phyloP scores from a whole-genome alignment of 2,888 invertebrate species.

The Venusia cambrica region DNA sequence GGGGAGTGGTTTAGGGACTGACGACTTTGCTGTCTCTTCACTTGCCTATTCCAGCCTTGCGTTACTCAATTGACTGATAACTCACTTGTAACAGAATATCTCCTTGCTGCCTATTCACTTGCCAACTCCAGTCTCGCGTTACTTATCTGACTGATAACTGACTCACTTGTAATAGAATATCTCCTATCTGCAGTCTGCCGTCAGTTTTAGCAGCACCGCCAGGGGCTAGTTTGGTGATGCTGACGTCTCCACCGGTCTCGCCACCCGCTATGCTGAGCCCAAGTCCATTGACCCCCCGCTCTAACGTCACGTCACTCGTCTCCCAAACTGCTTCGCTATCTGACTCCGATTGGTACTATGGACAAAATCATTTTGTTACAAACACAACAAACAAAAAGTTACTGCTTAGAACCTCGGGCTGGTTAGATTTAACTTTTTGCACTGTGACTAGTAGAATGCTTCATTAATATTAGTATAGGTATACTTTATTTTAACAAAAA shows the following conservation, averaged over 20 bases:
- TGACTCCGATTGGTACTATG: conserved; percentile 59
- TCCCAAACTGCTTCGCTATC: conserved; percentile 91
- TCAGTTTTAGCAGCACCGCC: conserved; percentile 94
- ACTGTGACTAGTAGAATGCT: too few species aligned
- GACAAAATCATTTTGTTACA: conserved; percentile 7
- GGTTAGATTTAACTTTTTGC: too few species aligned
- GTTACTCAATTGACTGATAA: conserved; percentile 3
- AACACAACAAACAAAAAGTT: neutral
- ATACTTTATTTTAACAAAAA: too few species aligned
- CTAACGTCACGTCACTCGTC: conserved; percentile 94
- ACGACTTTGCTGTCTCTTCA: too few species aligned
- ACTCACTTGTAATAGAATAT: conserved; percentile 92
- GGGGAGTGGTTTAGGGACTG: too few species aligned
- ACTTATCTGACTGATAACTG: conserved; percentile 20
- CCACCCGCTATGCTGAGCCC: conserved; percentile 99
- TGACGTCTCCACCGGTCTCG: conserved; percentile 96
- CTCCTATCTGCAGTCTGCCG: conserved; percentile 95
- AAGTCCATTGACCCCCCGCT: conserved; percentile 93
- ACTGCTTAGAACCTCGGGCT: too few species aligned
- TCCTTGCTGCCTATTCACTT: conserved; percentile 93
- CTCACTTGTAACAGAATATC: conserved; percentile 92
- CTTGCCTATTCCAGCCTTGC: too few species aligned
- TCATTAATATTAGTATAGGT: too few species aligned
- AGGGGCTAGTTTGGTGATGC: conserved; percentile 97
- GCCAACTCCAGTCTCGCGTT: too few species aligned